Conservation (phyloP, 2,888 invertebrate genomes). For the Dolichomitus sp. region DNA sequence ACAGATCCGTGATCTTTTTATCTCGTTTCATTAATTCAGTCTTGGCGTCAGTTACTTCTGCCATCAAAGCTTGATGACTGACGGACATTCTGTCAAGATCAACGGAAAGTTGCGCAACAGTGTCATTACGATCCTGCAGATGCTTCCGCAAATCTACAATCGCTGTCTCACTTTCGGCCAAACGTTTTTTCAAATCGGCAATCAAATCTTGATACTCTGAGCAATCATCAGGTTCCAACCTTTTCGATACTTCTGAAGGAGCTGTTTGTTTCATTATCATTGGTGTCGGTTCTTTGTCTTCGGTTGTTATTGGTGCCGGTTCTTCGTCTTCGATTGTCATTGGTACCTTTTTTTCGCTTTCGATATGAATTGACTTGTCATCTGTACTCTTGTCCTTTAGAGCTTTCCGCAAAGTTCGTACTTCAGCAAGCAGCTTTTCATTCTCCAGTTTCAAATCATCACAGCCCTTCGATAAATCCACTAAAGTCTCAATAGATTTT, state of each 20-base stretch:
- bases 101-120: slow-evolving; percentile 61
- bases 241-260: neutral
- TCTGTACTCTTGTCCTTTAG: slow-evolving; percentile 6
- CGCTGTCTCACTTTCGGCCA: slow-evolving; percentile 73
- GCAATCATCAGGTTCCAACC: slow-evolving; percentile 5
- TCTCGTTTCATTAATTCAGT: slow-evolving; percentile 74
- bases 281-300: neutral
- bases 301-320: neutral
- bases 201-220: slow-evolving; percentile 37
- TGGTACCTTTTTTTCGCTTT: neutral
- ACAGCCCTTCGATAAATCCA: slow-evolving; percentile 75
- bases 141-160: slow-evolving; percentile 65
- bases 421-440: slow-evolving; percentile 69
- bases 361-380: neutral
- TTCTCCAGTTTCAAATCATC: slow-evolving; percentile 76
- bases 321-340: neutral
- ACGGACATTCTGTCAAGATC: slow-evolving; percentile 73
- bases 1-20: slow-evolving; percentile 74
- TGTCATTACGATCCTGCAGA: slow-evolving; percentile 51
- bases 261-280: neutral
- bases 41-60: slow-evolving; percentile 72
- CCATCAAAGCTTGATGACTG: slow-evolving; percentile 67
- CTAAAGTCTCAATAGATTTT: slow-evolving; percentile 78
- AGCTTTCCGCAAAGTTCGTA: slow-evolving; percentile 65
- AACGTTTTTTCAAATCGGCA: slow-evolving; percentile 70